Percentiles rank a stretch among this genome's conserved stretches.
Evolutionary conservation across 1,140 invertebrate species (phyloP).

Genomic region (Drosophila lini): DNA sequence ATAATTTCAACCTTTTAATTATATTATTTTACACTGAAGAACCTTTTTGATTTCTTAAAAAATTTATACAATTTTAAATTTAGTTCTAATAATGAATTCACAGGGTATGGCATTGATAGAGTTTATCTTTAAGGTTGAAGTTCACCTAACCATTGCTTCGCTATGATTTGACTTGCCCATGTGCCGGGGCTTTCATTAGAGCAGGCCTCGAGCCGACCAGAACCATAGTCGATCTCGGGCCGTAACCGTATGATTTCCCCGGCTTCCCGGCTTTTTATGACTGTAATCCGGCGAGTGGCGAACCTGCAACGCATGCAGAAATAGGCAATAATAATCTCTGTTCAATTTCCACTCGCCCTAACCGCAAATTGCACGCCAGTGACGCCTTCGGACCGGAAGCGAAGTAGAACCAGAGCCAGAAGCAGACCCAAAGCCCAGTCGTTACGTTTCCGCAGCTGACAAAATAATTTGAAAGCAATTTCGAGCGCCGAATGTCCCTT

Average conservation of each 20-base stretch:
- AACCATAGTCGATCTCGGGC: background rate
- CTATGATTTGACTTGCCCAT: constrained; percentile 29
- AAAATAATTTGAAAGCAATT: constrained; percentile 83
- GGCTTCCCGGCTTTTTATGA: constrained; percentile 52
- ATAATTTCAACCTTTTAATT: fast-evolving
- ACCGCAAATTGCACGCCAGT: constrained; percentile 74
- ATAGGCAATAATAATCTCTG: constrained; percentile 78
- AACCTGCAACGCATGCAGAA: constrained; percentile 73
- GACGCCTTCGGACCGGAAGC: constrained; percentile 43
- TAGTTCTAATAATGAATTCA: background rate
- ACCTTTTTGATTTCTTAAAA: no score
- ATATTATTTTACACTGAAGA: background rate
- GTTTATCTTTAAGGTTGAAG: background rate
- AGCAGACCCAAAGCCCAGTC: constrained; percentile 5
- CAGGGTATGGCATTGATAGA: constrained; percentile 6
- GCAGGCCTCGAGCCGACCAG: constrained; percentile 1
- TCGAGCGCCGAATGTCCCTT: constrained; percentile 65
- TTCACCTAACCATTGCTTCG: constrained; percentile 32
- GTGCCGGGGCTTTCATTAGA: constrained; percentile 57
- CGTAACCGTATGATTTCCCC: constrained; percentile 53
- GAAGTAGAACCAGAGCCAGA: constrained; percentile 23
- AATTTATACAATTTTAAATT: background rate
- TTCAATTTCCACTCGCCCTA: constrained; percentile 68
- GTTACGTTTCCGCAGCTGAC: constrained; percentile 68
- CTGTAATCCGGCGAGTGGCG: constrained; percentile 50